Conservation (phyloP, 2,797 vertebrate species). For the Lithobates sylvaticus region DNA sequence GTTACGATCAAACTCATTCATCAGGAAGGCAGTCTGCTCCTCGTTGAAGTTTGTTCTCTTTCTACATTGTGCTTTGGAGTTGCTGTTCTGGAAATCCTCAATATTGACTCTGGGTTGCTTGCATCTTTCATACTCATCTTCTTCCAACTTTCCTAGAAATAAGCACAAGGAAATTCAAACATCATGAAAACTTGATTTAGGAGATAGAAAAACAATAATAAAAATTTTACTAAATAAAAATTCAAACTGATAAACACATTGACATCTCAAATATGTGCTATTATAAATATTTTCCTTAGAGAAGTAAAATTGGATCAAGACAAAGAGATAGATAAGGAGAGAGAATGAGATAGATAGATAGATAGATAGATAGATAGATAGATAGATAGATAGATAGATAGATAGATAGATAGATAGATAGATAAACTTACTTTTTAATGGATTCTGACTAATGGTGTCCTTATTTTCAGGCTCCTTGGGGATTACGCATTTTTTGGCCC, state of each 20-base stretch:
- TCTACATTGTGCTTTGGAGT: background rate
- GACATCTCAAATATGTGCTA: no score
- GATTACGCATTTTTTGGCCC: background rate
- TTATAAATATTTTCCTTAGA: no score
- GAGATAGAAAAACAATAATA: no score
- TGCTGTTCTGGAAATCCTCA: background rate
- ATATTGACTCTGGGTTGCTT: background rate
- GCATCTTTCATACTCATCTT: background rate
- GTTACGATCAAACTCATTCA: constrained; percentile 18
- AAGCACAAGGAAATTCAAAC: background rate
- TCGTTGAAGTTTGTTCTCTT: constrained; percentile 27
- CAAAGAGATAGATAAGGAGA: no score
- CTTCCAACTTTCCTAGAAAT: background rate
- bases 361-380: background rate
- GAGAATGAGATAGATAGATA: background rate
- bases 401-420: no score
- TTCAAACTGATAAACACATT: no score
- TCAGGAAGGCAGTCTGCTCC: constrained; percentile 24
- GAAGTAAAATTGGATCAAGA: no score
- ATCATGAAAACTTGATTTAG: no score
- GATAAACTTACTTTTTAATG: constrained; percentile 12
- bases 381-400: background rate
- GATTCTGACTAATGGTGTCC: background rate
- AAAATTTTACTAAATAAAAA: no score
- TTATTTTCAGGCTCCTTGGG: background rate